Base-by-base conservation (phyloP, 2,113 vertebrate genomes). In the Mungos mungo region DNA sequence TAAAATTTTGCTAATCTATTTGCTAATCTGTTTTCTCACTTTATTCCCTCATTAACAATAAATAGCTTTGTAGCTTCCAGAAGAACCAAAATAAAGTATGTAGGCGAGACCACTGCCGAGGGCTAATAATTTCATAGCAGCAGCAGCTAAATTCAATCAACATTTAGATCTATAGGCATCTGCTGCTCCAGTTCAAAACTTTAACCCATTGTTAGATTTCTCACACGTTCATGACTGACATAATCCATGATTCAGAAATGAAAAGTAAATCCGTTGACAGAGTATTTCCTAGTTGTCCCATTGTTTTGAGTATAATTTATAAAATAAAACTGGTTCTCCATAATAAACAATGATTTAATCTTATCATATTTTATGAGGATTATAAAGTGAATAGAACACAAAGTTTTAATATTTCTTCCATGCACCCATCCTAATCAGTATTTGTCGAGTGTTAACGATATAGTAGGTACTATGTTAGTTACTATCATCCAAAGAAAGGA, bases 121-220 rank as follows among this genome's bases (percentile, higher is more conserved):
- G 97, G 95, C 76, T 97, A 98, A 98, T 87, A 97, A 98, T 97
- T 97, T 98, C 94, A 97, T 96, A 97, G 98, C 97, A 96, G 13
- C 47, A 95, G 9, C 57, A 96, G 97, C 54, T 98, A 97, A 98
- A 98, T 92, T 97, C 96, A 98, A 97, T 96, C 92, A 98, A 0
- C 90, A 86, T 97, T 98, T 90, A 98, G 94, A 97, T 98, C 85
- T 97, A 94, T 60, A 98, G 88, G 74, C 94, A 98, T 98, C 96
- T 98, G 86, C 74, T 97, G 18, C 71, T 98, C 96, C 60, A 79
- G 14, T 93, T 85, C 38, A 97, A 95, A 97, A 60, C 2, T 97
- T 98, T 98, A 98, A 97, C 92, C 96, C 69, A 77, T 98, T 86
- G 31, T 92, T 96, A 93, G 54, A 63, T 96, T 52, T 95, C 33